Conservation (phyloP, 2,113 vertebrate genomes). For the Aphelocoma coerulescens region DNA sequence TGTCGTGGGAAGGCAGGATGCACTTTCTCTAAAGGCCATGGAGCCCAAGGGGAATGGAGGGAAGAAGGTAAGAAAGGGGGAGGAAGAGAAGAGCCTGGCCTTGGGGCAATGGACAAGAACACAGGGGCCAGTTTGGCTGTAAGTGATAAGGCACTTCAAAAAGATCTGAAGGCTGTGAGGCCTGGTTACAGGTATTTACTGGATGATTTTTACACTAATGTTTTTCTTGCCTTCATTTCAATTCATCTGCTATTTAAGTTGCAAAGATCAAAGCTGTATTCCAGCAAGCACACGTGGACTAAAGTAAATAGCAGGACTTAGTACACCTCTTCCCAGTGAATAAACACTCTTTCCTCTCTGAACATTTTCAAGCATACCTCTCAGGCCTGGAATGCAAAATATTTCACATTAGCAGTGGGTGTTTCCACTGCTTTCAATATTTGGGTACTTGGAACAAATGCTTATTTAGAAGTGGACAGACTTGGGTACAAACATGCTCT, state of each 20-base stretch:
- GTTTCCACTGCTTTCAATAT: slow-evolving; percentile 67
- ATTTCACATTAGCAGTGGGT: slow-evolving; percentile 69
- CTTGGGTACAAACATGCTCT: slow-evolving; percentile 62
- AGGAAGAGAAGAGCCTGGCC: neutral
- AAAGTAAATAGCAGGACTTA: slow-evolving; percentile 64
- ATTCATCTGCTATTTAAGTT: slow-evolving; percentile 22
- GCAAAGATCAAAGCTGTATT: slow-evolving; percentile 70
- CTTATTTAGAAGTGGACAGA: slow-evolving; percentile 69
- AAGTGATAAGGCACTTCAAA: neutral
- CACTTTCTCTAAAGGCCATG: accelerated
- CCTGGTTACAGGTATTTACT: neutral
- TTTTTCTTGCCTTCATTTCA: slow-evolving; percentile 39
- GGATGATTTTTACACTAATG: neutral
- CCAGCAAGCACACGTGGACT: slow-evolving; percentile 40
- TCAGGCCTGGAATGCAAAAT: slow-evolving; percentile 71
- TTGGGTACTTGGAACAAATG: slow-evolving; percentile 72
- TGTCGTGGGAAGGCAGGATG: neutral
- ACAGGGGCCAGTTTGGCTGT: neutral
- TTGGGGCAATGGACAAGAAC: neutral
- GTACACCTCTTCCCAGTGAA: slow-evolving; percentile 60
- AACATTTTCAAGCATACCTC: slow-evolving; percentile 62
- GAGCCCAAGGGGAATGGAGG: neutral
- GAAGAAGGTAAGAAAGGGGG: neutral
- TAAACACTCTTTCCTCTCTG: slow-evolving; percentile 72
- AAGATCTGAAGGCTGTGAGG: neutral